These are phyloP conservation scores for Athene noctua DNA, from an alignment of 2,113 vertebrate genomes.

Conservation along the genomic window DNA sequence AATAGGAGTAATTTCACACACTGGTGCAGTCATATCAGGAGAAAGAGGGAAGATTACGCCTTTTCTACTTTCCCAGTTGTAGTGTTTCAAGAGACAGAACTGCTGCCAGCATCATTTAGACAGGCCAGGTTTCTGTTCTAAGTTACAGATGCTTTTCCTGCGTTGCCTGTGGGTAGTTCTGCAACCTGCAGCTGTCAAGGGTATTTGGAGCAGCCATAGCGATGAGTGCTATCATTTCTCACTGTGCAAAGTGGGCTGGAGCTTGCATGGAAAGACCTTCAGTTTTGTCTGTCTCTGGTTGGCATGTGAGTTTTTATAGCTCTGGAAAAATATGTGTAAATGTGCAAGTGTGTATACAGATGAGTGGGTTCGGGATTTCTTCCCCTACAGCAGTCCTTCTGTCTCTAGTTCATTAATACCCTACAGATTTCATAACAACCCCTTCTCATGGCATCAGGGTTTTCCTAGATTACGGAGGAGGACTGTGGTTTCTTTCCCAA, in stretches of 20 bases:
- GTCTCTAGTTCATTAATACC: background rate
- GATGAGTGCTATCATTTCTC: background rate
- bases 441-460: background rate
- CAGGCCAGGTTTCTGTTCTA: background rate
- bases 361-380: background rate
- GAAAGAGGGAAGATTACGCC: background rate
- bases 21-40: background rate
- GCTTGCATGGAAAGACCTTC: background rate
- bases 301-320: background rate
- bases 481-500: background rate
- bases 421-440: background rate
- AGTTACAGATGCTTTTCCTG: background rate
- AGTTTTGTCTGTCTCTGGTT: background rate
- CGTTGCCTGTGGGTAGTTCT: background rate
- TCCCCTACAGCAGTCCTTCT: background rate
- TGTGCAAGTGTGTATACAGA: background rate
- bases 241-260: background rate
- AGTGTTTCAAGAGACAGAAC: background rate
- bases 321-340: background rate
- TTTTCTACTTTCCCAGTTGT: background rate
- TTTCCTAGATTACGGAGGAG: background rate
- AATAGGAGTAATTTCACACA: background rate
- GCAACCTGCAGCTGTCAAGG: background rate
- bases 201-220: background rate
- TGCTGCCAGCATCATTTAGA: background rate